Evolutionary conservation across 2,888 invertebrate species (phyloP), one percentile per base, ranked within the genome.

Genomic region (Gerris lacustris): DNA sequence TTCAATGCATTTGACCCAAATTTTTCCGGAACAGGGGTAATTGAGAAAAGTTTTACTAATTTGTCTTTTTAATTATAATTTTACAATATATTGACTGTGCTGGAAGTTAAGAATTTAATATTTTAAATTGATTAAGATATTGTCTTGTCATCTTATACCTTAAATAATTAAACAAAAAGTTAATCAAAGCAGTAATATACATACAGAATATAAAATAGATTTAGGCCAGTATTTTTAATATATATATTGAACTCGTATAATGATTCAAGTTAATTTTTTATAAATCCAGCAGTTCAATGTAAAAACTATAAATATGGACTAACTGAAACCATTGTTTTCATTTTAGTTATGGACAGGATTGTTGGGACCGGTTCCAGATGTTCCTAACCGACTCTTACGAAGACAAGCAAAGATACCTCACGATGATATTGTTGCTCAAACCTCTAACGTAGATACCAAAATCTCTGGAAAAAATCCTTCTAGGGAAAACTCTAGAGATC

Each of bases 301-400:
- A 31, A 31, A 31, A 31, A 31, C 1, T 31, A 31, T 31, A 4
- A 1, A 31, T 31, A 31, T 31, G 31, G 1, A 4, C 31, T 31
- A 31, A 31, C 31, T 31, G 31, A 55, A 55, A 55, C 55, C 55
- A 11, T 71, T 11, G 69, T 71, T 47, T 44, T 67, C 43, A 45
- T 71, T 73, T 6, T 67, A 75, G 75, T 69, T 74, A 17, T 75
- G 75, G 75, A 72, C 74, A 1, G 74, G 74, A 6, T 73, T 75
- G 17, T 55, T 55, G 15, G 55, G 55, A 5, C 11, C 55, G 15
- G 55, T 55, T 55, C 55, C 55, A 55, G 64, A 64, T n/a, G 64
- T 64, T n/a, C 64, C 64, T 9, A 64, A 64, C 18, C 17, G 64
- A 31, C 17, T 64, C 5, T 31, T 64, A 31, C 9, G 55, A 55